Evolutionary conservation across 2,113 vertebrate species (phyloP).

Genomic region (Phrynocephalus versicolor): DNA sequence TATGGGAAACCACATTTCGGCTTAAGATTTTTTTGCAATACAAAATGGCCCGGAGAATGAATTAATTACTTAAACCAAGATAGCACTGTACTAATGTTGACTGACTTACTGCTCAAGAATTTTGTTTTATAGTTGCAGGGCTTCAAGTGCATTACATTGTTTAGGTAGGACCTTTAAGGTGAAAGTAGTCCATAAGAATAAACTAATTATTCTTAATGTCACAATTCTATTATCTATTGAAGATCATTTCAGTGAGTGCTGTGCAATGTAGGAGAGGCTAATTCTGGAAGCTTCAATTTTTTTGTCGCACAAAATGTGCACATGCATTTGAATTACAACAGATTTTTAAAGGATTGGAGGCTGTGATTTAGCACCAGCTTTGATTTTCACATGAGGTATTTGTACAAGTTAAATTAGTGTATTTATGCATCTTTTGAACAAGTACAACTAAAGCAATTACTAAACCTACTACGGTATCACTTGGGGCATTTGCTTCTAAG

Average conservation of each 20-base stretch:
- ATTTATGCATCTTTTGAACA: constrained; percentile 21
- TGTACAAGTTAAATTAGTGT: constrained; percentile 24
- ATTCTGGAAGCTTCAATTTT: not conserved
- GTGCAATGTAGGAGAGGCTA: not conserved
- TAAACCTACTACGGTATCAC: constrained; percentile 13
- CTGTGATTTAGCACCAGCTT: constrained; percentile 21
- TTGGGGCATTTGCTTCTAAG: not conserved
- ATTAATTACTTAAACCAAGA: too few species aligned
- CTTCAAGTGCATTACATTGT: not conserved
- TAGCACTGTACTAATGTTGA: not conserved
- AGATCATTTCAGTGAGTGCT: not conserved
- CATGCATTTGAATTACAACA: constrained; percentile 1
- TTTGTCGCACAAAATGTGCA: not conserved
- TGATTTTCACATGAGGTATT: not conserved
- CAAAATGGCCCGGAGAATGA: too few species aligned
- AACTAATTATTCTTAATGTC: not conserved
- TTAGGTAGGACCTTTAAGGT: not conserved
- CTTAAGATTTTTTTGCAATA: too few species aligned
- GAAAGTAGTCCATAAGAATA: not conserved
- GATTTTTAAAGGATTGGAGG: constrained; percentile 19
- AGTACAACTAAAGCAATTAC: constrained; percentile 34
- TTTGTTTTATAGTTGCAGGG: not conserved
- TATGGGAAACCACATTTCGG: too few species aligned
- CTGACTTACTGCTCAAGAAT: not conserved
- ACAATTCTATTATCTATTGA: not conserved